A percentile compares a stretch with the other conserved stretches of the same genome.
Conservation (phyloP, 2,113 vertebrate species). For the Siniperca chuatsi region DNA sequence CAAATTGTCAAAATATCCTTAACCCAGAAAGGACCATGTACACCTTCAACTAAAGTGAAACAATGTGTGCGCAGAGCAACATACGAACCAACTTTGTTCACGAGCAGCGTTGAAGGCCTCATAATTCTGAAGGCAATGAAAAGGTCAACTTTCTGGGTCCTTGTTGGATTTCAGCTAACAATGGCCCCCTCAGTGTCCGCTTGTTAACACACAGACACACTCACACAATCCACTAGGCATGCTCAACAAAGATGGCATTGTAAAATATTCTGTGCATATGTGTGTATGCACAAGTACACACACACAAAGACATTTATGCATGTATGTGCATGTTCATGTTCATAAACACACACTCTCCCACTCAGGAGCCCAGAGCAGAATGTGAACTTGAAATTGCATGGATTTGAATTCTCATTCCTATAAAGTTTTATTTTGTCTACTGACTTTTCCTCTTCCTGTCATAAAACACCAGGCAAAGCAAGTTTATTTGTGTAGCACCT, state of each 20-base stretch:
- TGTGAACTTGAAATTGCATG: too few species aligned
- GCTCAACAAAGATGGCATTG: slow-evolving; percentile 78
- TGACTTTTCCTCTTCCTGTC: slow-evolving; percentile 21
- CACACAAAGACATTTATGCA: slow-evolving; percentile 43
- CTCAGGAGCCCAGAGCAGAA: too few species aligned
- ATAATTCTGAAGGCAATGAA: slow-evolving; percentile 58
- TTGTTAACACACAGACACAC: slow-evolving; percentile 69
- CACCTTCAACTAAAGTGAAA: slow-evolving; percentile 1
- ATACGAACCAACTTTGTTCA: slow-evolving; percentile 51
- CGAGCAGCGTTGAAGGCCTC: slow-evolving; percentile 27
- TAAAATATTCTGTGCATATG: slow-evolving; percentile 53
- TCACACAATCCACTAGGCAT: slow-evolving; percentile 45
- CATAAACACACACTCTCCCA: slow-evolving; percentile 27
- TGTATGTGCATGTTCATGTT: slow-evolving; percentile 48
- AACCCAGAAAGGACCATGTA: neutral
- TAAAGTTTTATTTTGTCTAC: slow-evolving; percentile 29
- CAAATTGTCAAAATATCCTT: neutral
- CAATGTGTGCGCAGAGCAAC: slow-evolving; percentile 7
- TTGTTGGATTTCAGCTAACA: slow-evolving; percentile 76
- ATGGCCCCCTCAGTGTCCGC: slow-evolving; percentile 77
- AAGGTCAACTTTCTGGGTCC: slow-evolving; percentile 70
- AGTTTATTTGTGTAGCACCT: neutral
- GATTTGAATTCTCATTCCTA: neutral
- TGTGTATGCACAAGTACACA: slow-evolving; percentile 7
- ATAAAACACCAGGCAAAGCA: neutral